A percentile compares a stretch with the other conserved stretches of the same genome.
Conservation (phyloP, 2,888 invertebrate species). For the Hypolimnas misippus region DNA sequence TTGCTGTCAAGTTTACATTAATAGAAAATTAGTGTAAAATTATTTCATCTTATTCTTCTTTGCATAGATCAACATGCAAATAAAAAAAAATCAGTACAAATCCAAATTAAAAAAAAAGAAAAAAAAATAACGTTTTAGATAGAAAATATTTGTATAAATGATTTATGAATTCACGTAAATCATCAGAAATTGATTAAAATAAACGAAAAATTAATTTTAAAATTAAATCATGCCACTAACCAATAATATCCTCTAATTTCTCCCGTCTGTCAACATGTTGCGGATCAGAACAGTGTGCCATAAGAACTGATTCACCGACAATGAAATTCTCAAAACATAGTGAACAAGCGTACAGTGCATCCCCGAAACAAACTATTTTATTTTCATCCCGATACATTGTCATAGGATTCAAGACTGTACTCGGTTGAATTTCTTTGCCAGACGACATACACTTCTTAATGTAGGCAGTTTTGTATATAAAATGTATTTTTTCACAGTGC, state of each 20-base stretch:
- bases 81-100: constrained; percentile 16
- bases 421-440: constrained; percentile 74
- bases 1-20: constrained; percentile 17
- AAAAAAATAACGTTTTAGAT: not conserved
- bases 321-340: constrained; percentile 74
- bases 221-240: constrained; percentile 47
- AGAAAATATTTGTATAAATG: not conserved
- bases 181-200: not conserved
- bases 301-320: constrained; percentile 70
- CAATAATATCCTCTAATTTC: constrained; percentile 59
- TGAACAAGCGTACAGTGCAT: constrained; percentile 73
- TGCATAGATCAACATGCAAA: constrained; percentile 35
- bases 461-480: constrained; percentile 75
- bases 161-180: not conserved
- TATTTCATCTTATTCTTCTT: constrained; percentile 5
- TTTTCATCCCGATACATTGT: constrained; percentile 77
- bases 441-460: constrained; percentile 71
- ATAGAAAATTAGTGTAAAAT: constrained; percentile 30
- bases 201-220: not conserved
- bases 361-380: constrained; percentile 78
- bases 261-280: constrained; percentile 63
- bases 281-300: constrained; percentile 65
- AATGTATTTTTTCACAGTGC: constrained; percentile 76
- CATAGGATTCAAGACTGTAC: constrained; percentile 75
- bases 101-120: constrained; percentile 32